Conservation (phyloP, 2,113 vertebrate genomes). For the Thomomys bottae region DNA sequence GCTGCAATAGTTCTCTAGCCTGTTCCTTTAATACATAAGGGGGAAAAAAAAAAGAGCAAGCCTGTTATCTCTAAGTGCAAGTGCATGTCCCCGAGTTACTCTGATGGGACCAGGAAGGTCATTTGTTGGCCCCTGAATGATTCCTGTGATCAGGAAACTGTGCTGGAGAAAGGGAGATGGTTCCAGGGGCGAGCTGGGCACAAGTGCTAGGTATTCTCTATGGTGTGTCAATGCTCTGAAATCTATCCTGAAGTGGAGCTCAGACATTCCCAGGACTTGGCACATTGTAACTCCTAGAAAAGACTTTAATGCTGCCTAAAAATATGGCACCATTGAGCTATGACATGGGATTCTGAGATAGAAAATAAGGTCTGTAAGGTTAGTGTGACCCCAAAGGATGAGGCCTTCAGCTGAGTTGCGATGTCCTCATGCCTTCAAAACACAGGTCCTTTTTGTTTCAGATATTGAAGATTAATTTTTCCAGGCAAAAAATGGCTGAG, state of each 20-base stretch:
- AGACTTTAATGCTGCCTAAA: not conserved
- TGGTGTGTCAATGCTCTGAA: not conserved
- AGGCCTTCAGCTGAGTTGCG: not conserved
- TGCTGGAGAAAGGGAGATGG: not conserved
- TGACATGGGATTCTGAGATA: not conserved
- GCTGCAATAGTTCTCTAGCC: not conserved
- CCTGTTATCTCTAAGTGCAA: not conserved
- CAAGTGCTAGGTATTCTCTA: not conserved
- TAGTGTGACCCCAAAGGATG: no score
- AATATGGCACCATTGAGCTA: not conserved
- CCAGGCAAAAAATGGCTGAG: no score
- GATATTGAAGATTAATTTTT: slow-evolving; percentile 9
- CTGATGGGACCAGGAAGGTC: not conserved
- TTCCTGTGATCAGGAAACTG: not conserved
- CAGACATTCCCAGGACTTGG: not conserved
- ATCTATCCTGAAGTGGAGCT: not conserved
- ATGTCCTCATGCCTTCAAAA: not conserved
- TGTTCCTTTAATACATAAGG: not conserved
- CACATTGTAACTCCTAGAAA: not conserved
- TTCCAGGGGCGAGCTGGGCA: not conserved
- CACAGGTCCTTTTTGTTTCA: not conserved
- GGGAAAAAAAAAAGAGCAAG: not conserved
- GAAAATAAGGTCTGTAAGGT: not conserved
- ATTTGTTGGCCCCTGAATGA: not conserved
- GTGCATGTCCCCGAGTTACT: not conserved